Conservation (phyloP, 2,113 vertebrate genomes). For the Poeciliopsis retropinna region DNA sequence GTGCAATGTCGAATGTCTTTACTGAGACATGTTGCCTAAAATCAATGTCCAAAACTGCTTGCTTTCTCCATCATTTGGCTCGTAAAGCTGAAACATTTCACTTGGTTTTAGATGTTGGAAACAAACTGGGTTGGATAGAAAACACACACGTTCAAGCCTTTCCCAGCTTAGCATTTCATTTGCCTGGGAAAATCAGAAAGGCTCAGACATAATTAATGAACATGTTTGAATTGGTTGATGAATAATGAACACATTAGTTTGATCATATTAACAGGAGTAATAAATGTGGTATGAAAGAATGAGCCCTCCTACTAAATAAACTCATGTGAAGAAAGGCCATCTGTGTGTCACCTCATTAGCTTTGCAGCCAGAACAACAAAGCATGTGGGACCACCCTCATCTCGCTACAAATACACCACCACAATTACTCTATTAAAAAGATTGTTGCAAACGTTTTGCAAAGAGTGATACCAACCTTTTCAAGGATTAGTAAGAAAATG, state of each 20-base stretch:
- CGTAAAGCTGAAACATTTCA: conserved; percentile 22
- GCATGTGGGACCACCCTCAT: conserved; percentile 48
- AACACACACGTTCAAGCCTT: not conserved
- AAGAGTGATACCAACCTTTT: conserved; percentile 21
- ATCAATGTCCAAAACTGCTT: conserved; percentile 2
- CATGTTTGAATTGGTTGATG: not conserved
- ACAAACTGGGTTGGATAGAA: conserved; percentile 27
- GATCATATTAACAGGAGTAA: not conserved
- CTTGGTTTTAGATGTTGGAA: conserved; percentile 21
- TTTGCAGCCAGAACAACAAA: conserved; percentile 41
- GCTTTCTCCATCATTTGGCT: conserved; percentile 42
- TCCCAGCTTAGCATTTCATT: conserved; percentile 37
- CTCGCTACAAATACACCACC: conserved; percentile 46
- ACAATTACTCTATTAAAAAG: conserved; percentile 17
- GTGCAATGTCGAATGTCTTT: conserved; percentile 11
- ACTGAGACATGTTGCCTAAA: conserved; percentile 30
- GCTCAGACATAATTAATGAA: not conserved
- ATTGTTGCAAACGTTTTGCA: conserved; percentile 18
- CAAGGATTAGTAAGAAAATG: conserved; percentile 39
- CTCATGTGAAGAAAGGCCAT: conserved; percentile 12
- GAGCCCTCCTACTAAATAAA: not conserved
- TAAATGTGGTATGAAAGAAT: no score
- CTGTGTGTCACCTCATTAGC: conserved; percentile 30
- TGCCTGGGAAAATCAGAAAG: conserved; percentile 24
- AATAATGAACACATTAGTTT: not conserved